Conservation (phyloP, 2,888 invertebrate species). For the Ormyrus nitidulus region DNA sequence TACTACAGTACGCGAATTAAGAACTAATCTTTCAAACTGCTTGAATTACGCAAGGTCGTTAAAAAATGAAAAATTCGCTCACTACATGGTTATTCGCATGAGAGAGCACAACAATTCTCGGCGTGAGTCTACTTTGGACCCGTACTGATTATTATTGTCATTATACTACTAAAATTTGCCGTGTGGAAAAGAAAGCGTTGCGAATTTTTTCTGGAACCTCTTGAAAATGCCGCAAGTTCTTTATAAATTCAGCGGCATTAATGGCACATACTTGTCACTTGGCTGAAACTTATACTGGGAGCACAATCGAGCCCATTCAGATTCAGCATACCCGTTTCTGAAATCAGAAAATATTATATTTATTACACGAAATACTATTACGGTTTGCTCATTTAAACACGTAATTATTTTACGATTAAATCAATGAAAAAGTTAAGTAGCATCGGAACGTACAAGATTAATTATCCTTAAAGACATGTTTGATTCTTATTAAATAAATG, state of each 20-base stretch:
- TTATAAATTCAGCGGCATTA: slow-evolving; percentile 74
- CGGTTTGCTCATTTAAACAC: too few species aligned
- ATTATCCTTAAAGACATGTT: too few species aligned
- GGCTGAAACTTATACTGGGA: slow-evolving; percentile 81
- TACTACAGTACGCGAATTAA: slow-evolving; percentile 2
- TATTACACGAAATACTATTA: too few species aligned
- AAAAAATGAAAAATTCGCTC: slow-evolving; percentile 1
- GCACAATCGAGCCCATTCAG: slow-evolving; percentile 79
- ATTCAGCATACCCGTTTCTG: slow-evolving; percentile 80
- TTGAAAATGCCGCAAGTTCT: background rate
- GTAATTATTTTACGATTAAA: too few species aligned
- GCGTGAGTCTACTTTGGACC: too few species aligned
- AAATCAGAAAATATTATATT: slow-evolving; percentile 53
- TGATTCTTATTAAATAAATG: too few species aligned
- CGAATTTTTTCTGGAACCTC: slow-evolving; percentile 14
- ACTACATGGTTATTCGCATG: background rate
- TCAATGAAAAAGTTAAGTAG: too few species aligned
- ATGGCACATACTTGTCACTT: slow-evolving; percentile 80
- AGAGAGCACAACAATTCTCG: too few species aligned
- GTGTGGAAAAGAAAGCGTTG: slow-evolving; percentile 9
- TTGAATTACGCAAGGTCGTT: background rate
- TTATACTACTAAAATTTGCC: slow-evolving; percentile 11
- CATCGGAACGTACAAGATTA: too few species aligned
- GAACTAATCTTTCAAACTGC: background rate
- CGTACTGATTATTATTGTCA: slow-evolving; percentile 11